Evolutionary conservation across 2,113 vertebrate genomes (phyloP), one percentile per base, ranked within the genome.

Genomic region (Lichenostomus cassidix): DNA sequence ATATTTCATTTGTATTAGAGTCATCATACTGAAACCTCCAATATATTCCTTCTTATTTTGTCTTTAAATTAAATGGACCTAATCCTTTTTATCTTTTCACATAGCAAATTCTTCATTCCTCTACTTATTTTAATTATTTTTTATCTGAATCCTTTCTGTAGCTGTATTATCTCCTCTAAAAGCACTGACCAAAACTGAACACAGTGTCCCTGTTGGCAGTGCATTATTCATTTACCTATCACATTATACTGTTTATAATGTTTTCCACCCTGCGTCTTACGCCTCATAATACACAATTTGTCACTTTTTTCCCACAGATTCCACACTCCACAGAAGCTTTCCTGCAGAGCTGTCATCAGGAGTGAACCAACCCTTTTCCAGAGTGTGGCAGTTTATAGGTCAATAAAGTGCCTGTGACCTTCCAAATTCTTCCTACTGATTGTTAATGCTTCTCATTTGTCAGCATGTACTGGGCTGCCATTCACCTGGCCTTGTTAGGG

Each of bases 61-160:
- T 29, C 89, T 94, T 91, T 88, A 93, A 92, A 95, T 91, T 85
- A 92, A 95, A 86, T 63, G 37, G 46, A 52, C 56, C 24, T 83
- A 94, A 88, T 78, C 50, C 33, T 80, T 95, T 94, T 90, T 68
- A 78, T 86, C 50, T 67, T 91, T 88, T 88, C 47, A 80, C 47
- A 47, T 18, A 74, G 79, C 77, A 95, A 90, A 80, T 52, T 74
- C 35, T 78, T 85, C 46, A 50, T 78, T 94, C 46, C 50, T 86
- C 39, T 92, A 67, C 35, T 90, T 90, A 88, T 77, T 95, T 81
- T 95, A 93, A 93, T 91, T 83, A 91, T 73, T 75, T 87, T 94
- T 90, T 83, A 41, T 94, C 85, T 91, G 79, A 91, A 91, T 80
- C 52, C 39, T 22, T 64, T 77, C 89, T 89, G 50, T 67, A 79